Evolutionary conservation across 2,888 invertebrate genomes (phyloP), one percentile per base, ranked within the genome.

Genomic region (Yponomeuta plumbellus): DNA sequence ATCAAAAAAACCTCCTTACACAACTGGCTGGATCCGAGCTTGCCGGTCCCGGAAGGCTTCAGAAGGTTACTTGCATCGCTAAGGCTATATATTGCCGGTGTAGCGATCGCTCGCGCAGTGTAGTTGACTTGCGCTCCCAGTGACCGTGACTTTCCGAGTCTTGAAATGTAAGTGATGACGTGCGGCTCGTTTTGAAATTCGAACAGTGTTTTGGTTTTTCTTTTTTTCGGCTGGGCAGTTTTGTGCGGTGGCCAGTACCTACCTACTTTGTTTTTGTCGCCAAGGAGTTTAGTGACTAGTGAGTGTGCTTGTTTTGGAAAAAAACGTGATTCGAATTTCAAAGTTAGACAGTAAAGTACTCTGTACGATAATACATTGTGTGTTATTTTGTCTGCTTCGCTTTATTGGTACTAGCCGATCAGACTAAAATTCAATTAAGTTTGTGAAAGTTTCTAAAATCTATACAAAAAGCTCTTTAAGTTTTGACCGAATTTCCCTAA

Each of bases 71-170:
- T 65, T 65, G 63, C 70, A 71, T 69, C 69, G 67, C 71, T 71
- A 71, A 76, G 77, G 78, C 81, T 89, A 88, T 89, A 89, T 83
- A 89, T 78, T 75, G 75, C 71, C 69, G 68, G 75, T 68, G 67
- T 68, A 66, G 71, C 64, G 67, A 75, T 80, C 86, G 83, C 85
- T 71, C 81, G 87, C 87, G 80, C 88, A 87, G 83, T 86, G 74
- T 72, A 68, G 72, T 68, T n/a, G 69, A 72, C 71, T 74, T 65
- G 66, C 73, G 73, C 72, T 70, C 70, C 73, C 71, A 69, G 71
- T 78, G 82, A 78, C 83, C 83, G 82, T 82, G 83, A 82, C 76
- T 74, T 74, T 76, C 44, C 11, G 59, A 71, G 70, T 71, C 68
- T 70, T 67, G 66, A 64, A 71, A 76, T 71, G 80, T 82, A 81